These are phyloP conservation scores for Oreortyx pictus DNA, from an alignment of 2,797 vertebrate genomes.

Conservation along the genomic window DNA sequence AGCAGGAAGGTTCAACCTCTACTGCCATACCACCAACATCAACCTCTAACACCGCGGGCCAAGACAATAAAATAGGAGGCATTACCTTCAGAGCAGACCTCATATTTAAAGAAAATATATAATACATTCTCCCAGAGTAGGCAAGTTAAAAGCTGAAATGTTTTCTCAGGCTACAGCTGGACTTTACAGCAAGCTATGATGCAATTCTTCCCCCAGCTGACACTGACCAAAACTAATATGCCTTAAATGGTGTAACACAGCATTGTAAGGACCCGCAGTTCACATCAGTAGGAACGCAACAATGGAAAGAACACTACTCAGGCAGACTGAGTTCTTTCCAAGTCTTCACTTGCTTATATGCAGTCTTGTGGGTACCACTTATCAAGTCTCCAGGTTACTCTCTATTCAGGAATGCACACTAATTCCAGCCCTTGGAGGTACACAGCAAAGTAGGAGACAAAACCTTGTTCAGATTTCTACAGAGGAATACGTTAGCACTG, in stretches of 20 bases:
- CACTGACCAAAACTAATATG: neutral
- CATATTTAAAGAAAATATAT: neutral
- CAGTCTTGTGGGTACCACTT: neutral
- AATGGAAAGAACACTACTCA: neutral
- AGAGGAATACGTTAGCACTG: neutral
- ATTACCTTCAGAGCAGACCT: neutral
- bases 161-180: neutral
- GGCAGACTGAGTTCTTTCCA: neutral
- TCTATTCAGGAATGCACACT: neutral
- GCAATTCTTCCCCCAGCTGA: neutral
- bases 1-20: neutral
- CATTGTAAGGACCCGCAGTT: neutral
- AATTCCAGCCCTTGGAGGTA: neutral
- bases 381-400: neutral
- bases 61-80: neutral
- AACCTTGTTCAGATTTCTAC: neutral
- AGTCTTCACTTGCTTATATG: neutral
- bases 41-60: neutral
- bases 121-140: neutral
- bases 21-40: neutral
- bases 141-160: neutral
- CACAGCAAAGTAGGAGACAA: neutral
- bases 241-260: neutral
- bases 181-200: neutral
- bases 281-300: neutral